phyloP scores from a whole-genome alignment of 2,113 vertebrate species.

The Vulpes vulpes region DNA sequence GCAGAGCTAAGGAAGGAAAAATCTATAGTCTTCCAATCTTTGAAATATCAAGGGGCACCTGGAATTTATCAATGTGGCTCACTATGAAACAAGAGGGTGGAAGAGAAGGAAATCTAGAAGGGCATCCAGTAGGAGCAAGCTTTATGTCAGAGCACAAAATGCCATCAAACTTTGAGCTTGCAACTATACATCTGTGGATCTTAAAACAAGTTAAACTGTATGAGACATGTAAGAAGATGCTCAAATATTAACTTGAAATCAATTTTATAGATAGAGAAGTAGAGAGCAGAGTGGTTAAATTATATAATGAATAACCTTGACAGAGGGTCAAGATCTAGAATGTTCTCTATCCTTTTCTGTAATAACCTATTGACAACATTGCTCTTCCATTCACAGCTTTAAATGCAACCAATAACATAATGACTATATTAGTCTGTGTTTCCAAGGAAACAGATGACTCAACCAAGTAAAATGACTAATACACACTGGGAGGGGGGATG shows the following conservation, averaged over 20 bases:
- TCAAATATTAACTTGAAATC: slow-evolving; percentile 53
- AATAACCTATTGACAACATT: slow-evolving; percentile 47
- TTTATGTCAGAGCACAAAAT: not conserved
- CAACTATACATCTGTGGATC: not conserved
- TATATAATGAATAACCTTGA: slow-evolving; percentile 45
- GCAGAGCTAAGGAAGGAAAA: not conserved
- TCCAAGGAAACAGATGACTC: slow-evolving; percentile 66
- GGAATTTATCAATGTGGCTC: not conserved
- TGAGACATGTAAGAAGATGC: not conserved
- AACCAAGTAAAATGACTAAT: slow-evolving; percentile 55
- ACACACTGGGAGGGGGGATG: not conserved
- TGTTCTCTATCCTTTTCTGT: not conserved
- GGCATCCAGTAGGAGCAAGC: not conserved
- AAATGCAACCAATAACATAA: slow-evolving; percentile 42
- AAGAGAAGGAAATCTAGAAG: slow-evolving; percentile 42
- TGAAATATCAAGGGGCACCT: not conserved
- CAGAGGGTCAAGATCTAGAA: slow-evolving; percentile 32
- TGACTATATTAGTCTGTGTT: slow-evolving; percentile 53
- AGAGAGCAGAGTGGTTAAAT: slow-evolving; percentile 21
- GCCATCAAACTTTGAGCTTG: slow-evolving; percentile 21
- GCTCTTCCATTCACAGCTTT: slow-evolving; percentile 55
- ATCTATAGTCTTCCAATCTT: slow-evolving; percentile 3
- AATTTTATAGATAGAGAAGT: slow-evolving; percentile 34
- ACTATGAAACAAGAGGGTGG: slow-evolving; percentile 4
- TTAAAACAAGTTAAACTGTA: slow-evolving; percentile 43